Conservation (phyloP, 2,113 vertebrate genomes). For the Petrocephalus zakoni region DNA sequence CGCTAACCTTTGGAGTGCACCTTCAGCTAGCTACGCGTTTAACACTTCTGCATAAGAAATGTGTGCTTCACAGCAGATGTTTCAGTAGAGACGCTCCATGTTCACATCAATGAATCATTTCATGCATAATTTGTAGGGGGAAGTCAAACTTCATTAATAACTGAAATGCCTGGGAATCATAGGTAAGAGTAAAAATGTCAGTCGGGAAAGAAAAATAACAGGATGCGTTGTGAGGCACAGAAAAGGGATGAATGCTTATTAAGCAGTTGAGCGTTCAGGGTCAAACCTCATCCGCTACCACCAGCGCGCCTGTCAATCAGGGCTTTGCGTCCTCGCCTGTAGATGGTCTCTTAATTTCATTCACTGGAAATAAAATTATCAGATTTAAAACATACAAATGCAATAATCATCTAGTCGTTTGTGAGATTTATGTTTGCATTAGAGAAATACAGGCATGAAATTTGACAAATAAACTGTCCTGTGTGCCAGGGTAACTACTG, state of each 20-base stretch:
- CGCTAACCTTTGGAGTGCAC: neutral
- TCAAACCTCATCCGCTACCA: neutral
- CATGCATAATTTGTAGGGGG: neutral
- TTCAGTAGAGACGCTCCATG: no score
- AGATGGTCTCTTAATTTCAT: neutral
- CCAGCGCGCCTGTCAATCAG: neutral
- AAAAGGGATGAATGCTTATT: conserved; percentile 6
- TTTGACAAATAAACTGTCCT: neutral
- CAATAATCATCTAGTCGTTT: neutral
- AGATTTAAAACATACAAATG: neutral
- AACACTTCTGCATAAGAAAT: neutral
- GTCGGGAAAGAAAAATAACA: neutral
- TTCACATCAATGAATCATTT: neutral
- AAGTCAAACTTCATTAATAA: neutral
- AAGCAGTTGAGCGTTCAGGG: neutral
- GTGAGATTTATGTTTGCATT: neutral
- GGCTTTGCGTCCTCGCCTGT: no score
- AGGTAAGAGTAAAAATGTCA: neutral
- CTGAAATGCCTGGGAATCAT: neutral
- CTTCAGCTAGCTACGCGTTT: neutral
- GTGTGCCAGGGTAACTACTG: neutral
- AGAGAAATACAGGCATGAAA: neutral
- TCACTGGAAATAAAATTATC: neutral
- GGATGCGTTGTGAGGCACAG: neutral
- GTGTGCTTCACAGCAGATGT: neutral